Percentiles rank a stretch among this genome's conserved stretches.
Conservation (phyloP, 2,113 vertebrate species). For the Sciurus niger region DNA sequence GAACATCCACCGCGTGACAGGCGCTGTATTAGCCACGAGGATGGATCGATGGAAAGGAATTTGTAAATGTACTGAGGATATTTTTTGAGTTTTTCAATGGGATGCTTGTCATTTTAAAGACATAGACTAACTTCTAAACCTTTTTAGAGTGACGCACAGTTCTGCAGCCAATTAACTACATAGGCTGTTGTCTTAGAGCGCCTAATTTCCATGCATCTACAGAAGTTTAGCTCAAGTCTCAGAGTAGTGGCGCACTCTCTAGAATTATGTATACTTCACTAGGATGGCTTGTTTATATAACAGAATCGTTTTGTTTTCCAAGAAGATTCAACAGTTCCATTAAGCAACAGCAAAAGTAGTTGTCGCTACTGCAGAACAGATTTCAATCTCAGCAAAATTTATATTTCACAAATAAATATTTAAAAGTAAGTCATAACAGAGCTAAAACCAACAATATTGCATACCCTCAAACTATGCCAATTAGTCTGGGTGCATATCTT, state of each 20-base stretch:
- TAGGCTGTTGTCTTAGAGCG: constrained; percentile 68
- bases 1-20: background rate
- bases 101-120: background rate
- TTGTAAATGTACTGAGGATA: background rate
- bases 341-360: constrained; percentile 65
- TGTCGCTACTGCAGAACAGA: constrained; percentile 80
- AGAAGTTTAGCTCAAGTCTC: constrained; percentile 72
- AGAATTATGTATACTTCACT: constrained; percentile 57
- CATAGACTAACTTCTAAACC: constrained; percentile 38
- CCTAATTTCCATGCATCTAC: constrained; percentile 67
- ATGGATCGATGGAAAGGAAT: background rate
- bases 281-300: constrained; percentile 83
- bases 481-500: constrained; percentile 41
- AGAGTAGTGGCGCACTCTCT: constrained; percentile 37
- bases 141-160: constrained; percentile 44
- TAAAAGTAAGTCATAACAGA: constrained; percentile 85
- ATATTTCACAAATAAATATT: constrained; percentile 89
- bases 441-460: constrained; percentile 67
- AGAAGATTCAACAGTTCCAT: constrained; percentile 79
- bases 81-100: constrained; percentile 9
- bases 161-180: constrained; percentile 71
- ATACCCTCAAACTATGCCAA: constrained; percentile 2
- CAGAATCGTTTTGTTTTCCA: constrained; percentile 83
- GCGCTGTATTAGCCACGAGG: background rate
- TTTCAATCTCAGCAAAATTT: constrained; percentile 84